phyloP scores from a whole-genome alignment of 2,797 vertebrate genomes.

The Falco biarmicus region DNA sequence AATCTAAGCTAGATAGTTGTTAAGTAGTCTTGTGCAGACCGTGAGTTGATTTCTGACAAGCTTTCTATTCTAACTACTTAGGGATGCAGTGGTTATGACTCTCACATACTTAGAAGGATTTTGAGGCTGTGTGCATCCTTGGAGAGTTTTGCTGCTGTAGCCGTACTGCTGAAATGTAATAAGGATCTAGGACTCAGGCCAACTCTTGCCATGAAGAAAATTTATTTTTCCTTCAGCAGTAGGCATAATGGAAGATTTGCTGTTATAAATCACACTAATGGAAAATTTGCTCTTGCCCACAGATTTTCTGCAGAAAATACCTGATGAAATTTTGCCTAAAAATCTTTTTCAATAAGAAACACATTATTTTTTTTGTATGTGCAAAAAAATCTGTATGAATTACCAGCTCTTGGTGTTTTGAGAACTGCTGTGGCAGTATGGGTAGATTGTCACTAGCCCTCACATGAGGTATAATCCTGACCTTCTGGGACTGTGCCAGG shows the following conservation, averaged over 20 bases:
- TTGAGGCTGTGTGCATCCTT: background rate
- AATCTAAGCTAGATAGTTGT: background rate
- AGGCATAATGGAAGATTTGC: background rate
- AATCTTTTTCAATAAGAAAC: background rate
- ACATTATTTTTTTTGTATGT: accelerated
- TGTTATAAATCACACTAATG: background rate
- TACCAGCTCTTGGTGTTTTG: background rate
- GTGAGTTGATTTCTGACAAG: background rate
- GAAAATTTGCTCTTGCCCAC: background rate
- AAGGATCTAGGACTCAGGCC: background rate
- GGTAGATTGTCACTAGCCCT: background rate
- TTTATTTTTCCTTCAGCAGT: background rate
- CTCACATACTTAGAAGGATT: background rate
- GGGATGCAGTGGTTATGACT: background rate
- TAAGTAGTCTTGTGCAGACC: background rate
- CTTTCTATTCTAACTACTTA: background rate
- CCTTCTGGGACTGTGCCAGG: background rate
- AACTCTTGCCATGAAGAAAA: background rate
- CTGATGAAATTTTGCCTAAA: background rate
- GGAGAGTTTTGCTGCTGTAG: background rate
- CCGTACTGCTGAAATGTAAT: background rate
- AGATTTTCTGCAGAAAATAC: background rate
- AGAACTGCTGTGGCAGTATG: background rate
- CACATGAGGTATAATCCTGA: background rate
- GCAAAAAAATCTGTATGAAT: background rate